phyloP scores from a whole-genome alignment of 23 tunicate species.

The Ciona savignyi region DNA sequence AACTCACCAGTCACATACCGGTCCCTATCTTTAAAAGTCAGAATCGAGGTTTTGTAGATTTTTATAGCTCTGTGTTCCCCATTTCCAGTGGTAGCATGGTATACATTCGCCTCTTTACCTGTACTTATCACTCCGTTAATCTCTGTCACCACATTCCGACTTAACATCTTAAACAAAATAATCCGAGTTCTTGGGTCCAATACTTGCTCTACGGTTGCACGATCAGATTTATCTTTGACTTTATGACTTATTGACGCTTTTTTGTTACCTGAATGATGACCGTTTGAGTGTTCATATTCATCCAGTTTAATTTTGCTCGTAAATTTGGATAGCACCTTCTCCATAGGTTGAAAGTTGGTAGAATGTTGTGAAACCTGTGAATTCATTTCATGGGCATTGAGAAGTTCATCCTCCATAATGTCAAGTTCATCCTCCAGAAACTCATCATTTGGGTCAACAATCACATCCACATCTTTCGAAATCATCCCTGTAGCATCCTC shows the following conservation, averaged over 20 bases:
- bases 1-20: constrained; percentile 93
- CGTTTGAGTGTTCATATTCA: constrained; percentile 45
- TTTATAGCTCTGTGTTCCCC: constrained; percentile 87
- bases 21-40: constrained; percentile 93
- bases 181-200: constrained; percentile 94
- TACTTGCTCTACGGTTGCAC: constrained; percentile 97
- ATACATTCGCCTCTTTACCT: constrained; percentile 99
- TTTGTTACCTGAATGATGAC: constrained; percentile 5
- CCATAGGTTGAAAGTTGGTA: constrained; percentile 48
- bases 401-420: constrained; percentile 37
- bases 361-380: neutral
- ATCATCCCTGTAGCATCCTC: too few relatives aligned
- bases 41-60: constrained; percentile 91
- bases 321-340: constrained; percentile 61
- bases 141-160: constrained; percentile 48
- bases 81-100: constrained; percentile 81
- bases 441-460: constrained; percentile 8
- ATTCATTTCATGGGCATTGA: neutral
- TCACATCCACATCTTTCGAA: constrained; percentile 10
- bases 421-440: constrained; percentile 48
- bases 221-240: constrained; percentile 88
- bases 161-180: constrained; percentile 82
- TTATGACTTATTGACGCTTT: neutral
- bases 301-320: constrained; percentile 48
- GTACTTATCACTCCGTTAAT: constrained; percentile 95